Evolutionary conservation across 2,888 invertebrate genomes (phyloP), one percentile per base, ranked within the genome.

Genomic region (Trachelus troglodyta): DNA sequence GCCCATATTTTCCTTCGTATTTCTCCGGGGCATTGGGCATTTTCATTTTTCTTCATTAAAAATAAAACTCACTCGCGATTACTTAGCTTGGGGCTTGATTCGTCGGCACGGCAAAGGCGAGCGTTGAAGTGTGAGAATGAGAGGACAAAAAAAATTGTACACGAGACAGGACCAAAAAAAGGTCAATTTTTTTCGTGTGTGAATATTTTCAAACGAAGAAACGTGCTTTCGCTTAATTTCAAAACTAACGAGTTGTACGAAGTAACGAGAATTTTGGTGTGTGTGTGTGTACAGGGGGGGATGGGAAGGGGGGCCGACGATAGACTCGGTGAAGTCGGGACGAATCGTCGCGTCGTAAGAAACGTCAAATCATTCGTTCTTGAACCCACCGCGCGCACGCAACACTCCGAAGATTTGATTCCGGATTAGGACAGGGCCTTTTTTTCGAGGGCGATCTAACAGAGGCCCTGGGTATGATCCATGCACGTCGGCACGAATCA

Each of bases 401-500:
- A 34, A 74, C 71, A 34, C 71, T 71, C 31, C 31, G 11, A 71
- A 84, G 84, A 87, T 87, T 88, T 86, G 84, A 89, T 88, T 88
- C 84, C 86, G 86, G 86, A 88, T 88, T 87, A 86, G 81, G 81
- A 80, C 77, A 34, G 78, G 79, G 77, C 77, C 77, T 84, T 82
- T 84, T 83, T 85, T 84, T 85, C 77, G 82, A 81, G 83, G 83
- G 83, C 83, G 84, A 87, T 86, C 84, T 76, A 87, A 88, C 87
- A 84, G 87, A 87, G 87, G 81, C 81, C 82, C 15, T 81, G 85
- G 85, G 86, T 87, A 90, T 89, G 87, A 89, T 89, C 87, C 86
- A 84, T 82, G 86, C 84, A 85, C 86, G 90, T 87, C 90, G 90
- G 91, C 88, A 82, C 81, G 88, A 90, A 87, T 89, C 90, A 91